Evolutionary conservation across 92 coral and sea anemone species (phyloP), one percentile per base, ranked within the genome.

Genomic region (Actinernus sp.): DNA sequence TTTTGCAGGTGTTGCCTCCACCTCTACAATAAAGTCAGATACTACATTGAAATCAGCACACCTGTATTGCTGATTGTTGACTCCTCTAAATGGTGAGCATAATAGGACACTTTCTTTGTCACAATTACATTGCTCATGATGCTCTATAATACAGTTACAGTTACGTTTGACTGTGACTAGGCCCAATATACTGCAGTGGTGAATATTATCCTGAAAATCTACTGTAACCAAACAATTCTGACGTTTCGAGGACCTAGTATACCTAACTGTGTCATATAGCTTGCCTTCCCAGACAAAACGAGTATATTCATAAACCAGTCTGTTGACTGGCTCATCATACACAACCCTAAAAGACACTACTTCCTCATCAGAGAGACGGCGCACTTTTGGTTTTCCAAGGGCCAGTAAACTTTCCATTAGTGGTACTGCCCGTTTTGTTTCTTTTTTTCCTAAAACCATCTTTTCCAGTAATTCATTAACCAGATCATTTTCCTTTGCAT

Each of bases 111-210:
- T 17, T 26, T 56, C 39, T 56, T 9, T 56, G 7, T 21, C 20
- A 56, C 63, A 56, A 18, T 56, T 20, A 31, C 63, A 56, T 20
- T 56, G 39, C 44, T 26, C 63, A 31, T 56, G 63, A 56, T 31
- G 30, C 19, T 16, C 36, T 31, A 56, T 31, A 18, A 38, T 10
- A 31, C 63, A 56, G 12, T 14, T 20, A 31, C 63, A 56, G 30
- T 38, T 17, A 1, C 39, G 7, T 38, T 56, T 56, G 19, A 56
- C 10, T 17, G 39, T 28, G 18, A 56, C 18, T 14, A 56, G 36
- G 46, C 63, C 20, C 44, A 17, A 16, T 31, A 56, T 26, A 25
- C 36, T 32, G 14, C 63, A 26, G 36, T 26, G 36, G 31, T 31
- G 16, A 56, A 56, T 31, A 18, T 56, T 28, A 3, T 28, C 45